Base-by-base conservation (phyloP, 2,888 invertebrate genomes). In the Athalia cordata region DNA sequence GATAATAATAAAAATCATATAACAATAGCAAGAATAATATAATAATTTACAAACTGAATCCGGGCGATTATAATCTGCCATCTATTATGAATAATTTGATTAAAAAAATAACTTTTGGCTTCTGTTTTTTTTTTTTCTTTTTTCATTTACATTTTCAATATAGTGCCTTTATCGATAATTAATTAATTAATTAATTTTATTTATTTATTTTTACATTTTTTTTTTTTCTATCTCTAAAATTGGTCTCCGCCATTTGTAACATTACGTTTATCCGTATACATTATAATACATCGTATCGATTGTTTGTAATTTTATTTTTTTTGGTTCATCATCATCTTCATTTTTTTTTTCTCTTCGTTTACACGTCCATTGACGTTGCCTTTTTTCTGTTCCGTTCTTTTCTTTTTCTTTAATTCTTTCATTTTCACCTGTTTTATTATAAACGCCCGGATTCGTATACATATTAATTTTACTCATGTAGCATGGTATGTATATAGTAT, bases 241-340 rank as follows among this genome's bases (percentile, higher is more conserved):
- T 82, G 82, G 80, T 81, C 80, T 82, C 80, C 65, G 72, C 77
- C 79, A 80, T 81, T 81, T 81, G 80, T 82, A 81, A 79, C 80
- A 80, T 78, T 29, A 81, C 70, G 82, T 79, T 81, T 55, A 68
- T 55, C 68, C 68, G 68, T 68, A 68, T 68, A 68, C 68, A 68
- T 68, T 43, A 29, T 68, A n/a, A 43, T 52, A 29, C 29, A 55
- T 66, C 68, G 55, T 68, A 68, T 61, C 6, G 6, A 61, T 8
- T 13, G 61, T 61, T 13, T 61, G 13, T 61, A 61, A n/a, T 13
- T n/a, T 6, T 68, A 29, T 15, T 52, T 50, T 52, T 50, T 9
- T 50, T 55, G 43, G 11, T 4, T 7, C 8, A 43, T 7, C 5
- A 47, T 68, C 4, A 15, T 15, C 50, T 13, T 15, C 0, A 6